Conservation (phyloP, 2,113 vertebrate genomes). For the Indicator indicator region DNA sequence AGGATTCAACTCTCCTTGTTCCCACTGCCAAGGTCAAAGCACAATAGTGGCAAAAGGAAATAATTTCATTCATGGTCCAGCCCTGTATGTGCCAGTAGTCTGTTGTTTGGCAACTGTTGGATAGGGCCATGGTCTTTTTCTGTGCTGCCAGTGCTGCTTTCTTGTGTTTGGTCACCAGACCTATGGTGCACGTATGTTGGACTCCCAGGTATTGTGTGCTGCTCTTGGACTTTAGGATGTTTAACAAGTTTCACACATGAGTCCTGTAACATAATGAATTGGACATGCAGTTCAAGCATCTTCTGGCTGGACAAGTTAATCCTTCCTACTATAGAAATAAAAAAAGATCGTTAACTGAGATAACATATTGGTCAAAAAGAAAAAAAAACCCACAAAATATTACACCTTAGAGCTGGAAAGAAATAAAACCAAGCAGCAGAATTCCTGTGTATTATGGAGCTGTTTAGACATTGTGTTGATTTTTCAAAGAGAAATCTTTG, state of each 20-base stretch:
- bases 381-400: background rate
- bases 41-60: background rate
- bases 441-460: conserved; percentile 36
- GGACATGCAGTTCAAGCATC: background rate
- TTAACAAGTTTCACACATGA: conserved; percentile 4
- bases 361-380: conserved; percentile 25
- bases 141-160: background rate
- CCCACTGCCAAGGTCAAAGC: background rate
- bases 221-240: background rate
- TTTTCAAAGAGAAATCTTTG: conserved; percentile 67
- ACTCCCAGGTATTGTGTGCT: background rate
- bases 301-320: conserved; percentile 44
- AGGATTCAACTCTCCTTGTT: background rate
- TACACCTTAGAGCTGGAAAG: background rate
- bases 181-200: accelerated
- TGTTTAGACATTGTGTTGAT: conserved; percentile 56
- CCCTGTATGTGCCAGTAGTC: background rate
- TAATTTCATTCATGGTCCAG: background rate
- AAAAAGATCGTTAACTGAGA: conserved; percentile 28
- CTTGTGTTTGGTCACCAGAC: background rate
- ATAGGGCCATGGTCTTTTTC: background rate
- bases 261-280: background rate
- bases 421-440: conserved; percentile 42
- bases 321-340: conserved; percentile 20
- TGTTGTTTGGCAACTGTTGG: background rate